phyloP scores from a whole-genome alignment of 1,140 invertebrate species.

The Drosophila navojoa region DNA sequence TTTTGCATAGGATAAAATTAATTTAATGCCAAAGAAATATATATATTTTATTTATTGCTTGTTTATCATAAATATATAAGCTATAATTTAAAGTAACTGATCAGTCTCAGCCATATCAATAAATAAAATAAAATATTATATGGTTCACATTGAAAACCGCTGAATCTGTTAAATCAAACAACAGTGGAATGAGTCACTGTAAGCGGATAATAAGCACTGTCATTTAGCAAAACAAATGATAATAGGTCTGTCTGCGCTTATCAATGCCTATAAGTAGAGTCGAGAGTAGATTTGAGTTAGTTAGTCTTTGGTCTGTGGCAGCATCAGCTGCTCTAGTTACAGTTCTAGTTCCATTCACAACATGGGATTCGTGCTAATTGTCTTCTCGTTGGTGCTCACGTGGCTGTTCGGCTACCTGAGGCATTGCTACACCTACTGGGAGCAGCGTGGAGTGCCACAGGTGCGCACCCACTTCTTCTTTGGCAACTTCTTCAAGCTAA shows the following conservation, averaged over 20 bases:
- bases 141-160: no score
- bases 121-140: no score
- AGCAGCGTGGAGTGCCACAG: slow-evolving; percentile 32
- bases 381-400: slow-evolving; percentile 9
- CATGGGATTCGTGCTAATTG: slow-evolving; percentile 28
- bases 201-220: background rate
- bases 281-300: background rate
- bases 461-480: slow-evolving; percentile 39
- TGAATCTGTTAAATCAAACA: no score
- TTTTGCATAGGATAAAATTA: no score
- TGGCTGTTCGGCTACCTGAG: slow-evolving; percentile 36
- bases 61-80: background rate
- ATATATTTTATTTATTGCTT: background rate
- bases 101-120: background rate
- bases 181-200: background rate
- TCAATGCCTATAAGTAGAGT: slow-evolving; percentile 10
- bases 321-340: background rate
- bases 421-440: slow-evolving; percentile 41
- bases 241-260: background rate
- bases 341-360: background rate
- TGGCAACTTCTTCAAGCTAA: slow-evolving; percentile 37
- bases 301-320: background rate
- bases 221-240: slow-evolving; percentile 6
- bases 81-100: background rate
- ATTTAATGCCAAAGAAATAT: no score